Conservation (phyloP, 2,113 vertebrate species). For the Nannobrachium achirus region DNA sequence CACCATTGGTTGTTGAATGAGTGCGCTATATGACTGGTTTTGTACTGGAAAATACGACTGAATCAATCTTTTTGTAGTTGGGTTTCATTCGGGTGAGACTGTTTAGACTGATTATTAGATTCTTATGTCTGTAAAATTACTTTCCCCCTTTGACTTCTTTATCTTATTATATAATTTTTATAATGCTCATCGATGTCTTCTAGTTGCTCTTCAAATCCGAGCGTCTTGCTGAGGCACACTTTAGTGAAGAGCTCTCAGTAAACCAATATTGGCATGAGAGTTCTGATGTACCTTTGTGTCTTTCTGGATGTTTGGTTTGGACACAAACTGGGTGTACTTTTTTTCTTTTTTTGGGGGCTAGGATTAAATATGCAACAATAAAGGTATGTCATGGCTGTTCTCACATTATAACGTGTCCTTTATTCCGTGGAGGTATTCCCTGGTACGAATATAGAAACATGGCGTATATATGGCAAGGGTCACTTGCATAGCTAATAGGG, state of each 20-base stretch:
- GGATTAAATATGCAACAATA: constrained; percentile 68
- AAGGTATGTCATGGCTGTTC: constrained; percentile 37
- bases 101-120: constrained; percentile 1
- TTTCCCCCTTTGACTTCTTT: constrained; percentile 32
- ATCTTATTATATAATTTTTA: constrained; percentile 46
- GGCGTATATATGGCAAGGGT: no score
- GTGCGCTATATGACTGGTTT: constrained; percentile 35
- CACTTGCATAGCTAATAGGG: no score
- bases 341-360: constrained; percentile 32
- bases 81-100: background rate
- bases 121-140: constrained; percentile 16
- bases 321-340: constrained; percentile 63
- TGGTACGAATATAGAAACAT: background rate
- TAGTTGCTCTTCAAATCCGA: constrained; percentile 33
- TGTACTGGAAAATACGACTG: constrained; percentile 39
- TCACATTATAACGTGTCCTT: background rate
- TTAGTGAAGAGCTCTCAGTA: constrained; percentile 92
- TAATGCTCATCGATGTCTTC: constrained; percentile 38
- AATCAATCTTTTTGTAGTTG: background rate
- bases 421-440: background rate
- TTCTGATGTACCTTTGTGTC: constrained; percentile 85
- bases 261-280: constrained; percentile 89
- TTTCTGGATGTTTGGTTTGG: constrained; percentile 66
- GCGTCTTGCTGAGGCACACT: constrained; percentile 70
- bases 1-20: constrained; percentile 32